phyloP scores from a whole-genome alignment of 53 echinoderm and acorn worm genomes.

The Luidia sarsii region DNA sequence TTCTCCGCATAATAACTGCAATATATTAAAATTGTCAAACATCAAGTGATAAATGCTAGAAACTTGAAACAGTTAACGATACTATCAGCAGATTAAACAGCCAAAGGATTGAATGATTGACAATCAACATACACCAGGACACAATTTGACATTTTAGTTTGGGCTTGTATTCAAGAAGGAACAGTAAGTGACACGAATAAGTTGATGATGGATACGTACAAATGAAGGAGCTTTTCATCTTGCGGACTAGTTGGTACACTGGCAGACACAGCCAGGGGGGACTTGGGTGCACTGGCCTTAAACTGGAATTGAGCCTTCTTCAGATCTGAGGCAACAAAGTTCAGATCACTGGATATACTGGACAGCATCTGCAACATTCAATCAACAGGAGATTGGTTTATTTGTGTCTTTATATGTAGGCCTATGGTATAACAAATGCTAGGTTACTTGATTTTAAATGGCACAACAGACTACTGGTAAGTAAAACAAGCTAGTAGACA shows the following conservation, averaged over 20 bases:
- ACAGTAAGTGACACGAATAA: too few relatives aligned
- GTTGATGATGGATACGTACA: too few relatives aligned
- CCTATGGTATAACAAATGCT: not conserved
- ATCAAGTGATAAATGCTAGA: too few relatives aligned
- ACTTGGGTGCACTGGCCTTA: conserved; percentile 41
- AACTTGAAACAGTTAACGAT: too few relatives aligned
- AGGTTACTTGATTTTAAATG: not conserved
- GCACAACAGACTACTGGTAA: not conserved
- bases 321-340: conserved; percentile 30
- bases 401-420: not conserved
- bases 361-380: not conserved
- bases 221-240: not conserved
- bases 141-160: too few relatives aligned
- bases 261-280: conserved; percentile 14
- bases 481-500: not conserved
- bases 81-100: too few relatives aligned
- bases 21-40: too few relatives aligned
- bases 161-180: too few relatives aligned
- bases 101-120: too few relatives aligned
- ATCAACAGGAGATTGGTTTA: not conserved
- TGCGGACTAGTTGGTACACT: not conserved
- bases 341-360: conserved; percentile 32
- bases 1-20: too few relatives aligned
- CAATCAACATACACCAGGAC: too few relatives aligned
- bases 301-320: conserved; percentile 13